Evolutionary conservation across 2,888 invertebrate genomes (phyloP).

Genomic region (Norana najaformis): DNA sequence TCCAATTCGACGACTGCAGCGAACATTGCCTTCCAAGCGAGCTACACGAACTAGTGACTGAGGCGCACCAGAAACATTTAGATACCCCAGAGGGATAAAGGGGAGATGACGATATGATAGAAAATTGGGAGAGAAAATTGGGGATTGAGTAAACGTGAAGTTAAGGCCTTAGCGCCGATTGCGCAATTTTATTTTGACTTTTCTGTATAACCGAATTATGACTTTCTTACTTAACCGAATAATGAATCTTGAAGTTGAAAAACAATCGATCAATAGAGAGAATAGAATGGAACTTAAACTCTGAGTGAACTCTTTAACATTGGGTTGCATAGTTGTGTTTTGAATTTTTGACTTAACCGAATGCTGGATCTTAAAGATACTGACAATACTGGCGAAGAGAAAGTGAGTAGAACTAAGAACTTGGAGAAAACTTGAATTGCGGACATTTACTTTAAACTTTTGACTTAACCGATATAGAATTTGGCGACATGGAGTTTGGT

Average conservation of each 20-base stretch:
- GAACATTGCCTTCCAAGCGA: conserved; percentile 26
- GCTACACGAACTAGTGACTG: conserved; percentile 14
- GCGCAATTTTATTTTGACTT: neutral
- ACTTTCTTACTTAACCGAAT: neutral
- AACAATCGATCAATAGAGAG: no score
- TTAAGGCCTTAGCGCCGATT: neutral
- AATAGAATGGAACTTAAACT: neutral
- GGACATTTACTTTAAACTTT: no score
- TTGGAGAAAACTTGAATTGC: no score
- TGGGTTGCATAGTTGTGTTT: neutral
- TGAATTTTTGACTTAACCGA: neutral
- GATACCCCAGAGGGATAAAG: neutral
- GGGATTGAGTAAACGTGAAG: neutral
- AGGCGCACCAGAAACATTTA: neutral
- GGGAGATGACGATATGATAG: neutral
- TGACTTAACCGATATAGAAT: no score
- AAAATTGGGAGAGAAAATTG: neutral
- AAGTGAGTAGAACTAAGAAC: no score
- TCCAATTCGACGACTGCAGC: conserved; percentile 25
- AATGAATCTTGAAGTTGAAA: neutral
- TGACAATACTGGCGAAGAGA: neutral
- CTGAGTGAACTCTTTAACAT: neutral
- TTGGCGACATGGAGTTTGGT: no score
- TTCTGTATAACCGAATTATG: neutral
- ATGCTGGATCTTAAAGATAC: neutral